Conservation (phyloP, 2,888 invertebrate genomes). For the Oligia strigilis region DNA sequence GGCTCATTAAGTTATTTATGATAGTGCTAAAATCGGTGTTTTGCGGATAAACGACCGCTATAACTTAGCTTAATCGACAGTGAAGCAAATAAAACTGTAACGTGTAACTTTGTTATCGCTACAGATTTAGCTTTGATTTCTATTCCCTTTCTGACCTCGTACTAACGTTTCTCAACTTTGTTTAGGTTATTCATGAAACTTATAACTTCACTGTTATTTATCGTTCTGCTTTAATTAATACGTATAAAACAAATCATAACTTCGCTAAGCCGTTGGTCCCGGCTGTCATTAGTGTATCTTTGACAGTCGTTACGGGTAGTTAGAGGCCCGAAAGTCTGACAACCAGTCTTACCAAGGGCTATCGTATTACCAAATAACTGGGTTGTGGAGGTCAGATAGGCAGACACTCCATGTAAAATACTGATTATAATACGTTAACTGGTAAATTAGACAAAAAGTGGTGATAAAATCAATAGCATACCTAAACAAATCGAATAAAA, state of each 20-base stretch:
- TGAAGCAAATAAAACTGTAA: constrained; percentile 41
- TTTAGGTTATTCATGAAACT: neutral
- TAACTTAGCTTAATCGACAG: constrained; percentile 55
- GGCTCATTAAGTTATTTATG: constrained; percentile 69
- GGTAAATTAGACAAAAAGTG: neutral
- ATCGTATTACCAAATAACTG: neutral
- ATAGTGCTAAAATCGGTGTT: constrained; percentile 59
- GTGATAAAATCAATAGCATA: neutral
- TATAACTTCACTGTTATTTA: neutral
- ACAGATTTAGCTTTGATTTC: constrained; percentile 19
- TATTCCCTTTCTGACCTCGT: constrained; percentile 20
- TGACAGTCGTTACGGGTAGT: neutral
- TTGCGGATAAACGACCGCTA: constrained; percentile 37
- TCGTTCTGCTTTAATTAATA: neutral
- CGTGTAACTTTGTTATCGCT: constrained; percentile 30
- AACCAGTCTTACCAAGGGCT: neutral
- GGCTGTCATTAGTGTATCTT: neutral
- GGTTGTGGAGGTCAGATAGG: too few relatives aligned
- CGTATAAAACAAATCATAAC: neutral
- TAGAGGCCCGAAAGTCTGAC: neutral
- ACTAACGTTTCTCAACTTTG: neutral
- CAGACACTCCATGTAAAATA: neutral
- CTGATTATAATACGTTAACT: neutral
- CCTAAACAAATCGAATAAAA: constrained; percentile 2
- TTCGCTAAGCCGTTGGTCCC: neutral